A percentile compares a stretch with the other conserved stretches of the same genome.
phyloP scores from a whole-genome alignment of 2,113 vertebrate genomes.

The Gopherus evgoodei region DNA sequence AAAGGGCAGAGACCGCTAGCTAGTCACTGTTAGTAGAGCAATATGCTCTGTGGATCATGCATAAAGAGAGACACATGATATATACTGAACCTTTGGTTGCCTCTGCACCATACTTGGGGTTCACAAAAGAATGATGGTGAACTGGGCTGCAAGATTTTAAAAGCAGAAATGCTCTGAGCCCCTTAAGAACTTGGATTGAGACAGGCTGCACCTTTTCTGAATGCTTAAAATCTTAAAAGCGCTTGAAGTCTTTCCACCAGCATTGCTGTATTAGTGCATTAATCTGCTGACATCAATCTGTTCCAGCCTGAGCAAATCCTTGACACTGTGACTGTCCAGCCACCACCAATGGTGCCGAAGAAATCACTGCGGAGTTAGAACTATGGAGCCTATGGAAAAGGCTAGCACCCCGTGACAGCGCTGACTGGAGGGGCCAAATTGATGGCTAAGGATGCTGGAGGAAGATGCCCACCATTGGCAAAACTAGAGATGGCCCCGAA shows the following conservation, averaged over 20 bases:
- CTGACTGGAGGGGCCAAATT: rapidly evolving
- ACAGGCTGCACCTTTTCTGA: background rate
- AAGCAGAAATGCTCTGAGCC: background rate
- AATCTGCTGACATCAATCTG: background rate
- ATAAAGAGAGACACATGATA: background rate
- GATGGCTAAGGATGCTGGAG: background rate
- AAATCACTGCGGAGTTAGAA: constrained; percentile 17
- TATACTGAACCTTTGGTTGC: too few relatives aligned
- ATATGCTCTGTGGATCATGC: background rate
- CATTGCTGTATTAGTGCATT: background rate
- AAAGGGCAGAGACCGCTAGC: background rate
- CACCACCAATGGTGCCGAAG: constrained; percentile 77
- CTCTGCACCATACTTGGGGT: background rate
- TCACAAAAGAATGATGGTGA: background rate
- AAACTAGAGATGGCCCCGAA: background rate
- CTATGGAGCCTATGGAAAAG: background rate
- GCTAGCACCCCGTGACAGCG: background rate
- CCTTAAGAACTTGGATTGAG: background rate
- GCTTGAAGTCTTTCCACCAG: background rate
- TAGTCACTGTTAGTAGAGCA: background rate
- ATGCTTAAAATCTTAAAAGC: background rate
- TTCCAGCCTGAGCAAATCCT: constrained; percentile 75
- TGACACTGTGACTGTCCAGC: constrained; percentile 41
- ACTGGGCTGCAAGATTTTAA: background rate
- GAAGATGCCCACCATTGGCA: background rate